Percentiles rank a stretch among this genome's conserved stretches.
Evolutionary conservation across 1,140 invertebrate genomes (phyloP).

Genomic region (Zaprionus vittiger): DNA sequence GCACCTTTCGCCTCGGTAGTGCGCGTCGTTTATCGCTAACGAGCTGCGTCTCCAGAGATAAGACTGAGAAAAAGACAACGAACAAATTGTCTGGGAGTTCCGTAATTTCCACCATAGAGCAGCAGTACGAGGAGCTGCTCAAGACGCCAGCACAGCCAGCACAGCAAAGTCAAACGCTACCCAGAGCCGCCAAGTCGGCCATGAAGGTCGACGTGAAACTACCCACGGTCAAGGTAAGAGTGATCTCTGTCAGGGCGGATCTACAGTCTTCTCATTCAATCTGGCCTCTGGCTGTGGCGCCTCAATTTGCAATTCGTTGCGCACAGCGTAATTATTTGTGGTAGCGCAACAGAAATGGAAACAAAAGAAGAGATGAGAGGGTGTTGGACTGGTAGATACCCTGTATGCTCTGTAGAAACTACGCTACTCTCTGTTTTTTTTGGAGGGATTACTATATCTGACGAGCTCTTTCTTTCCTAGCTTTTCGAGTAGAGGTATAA

Average conservation of each 20-base stretch:
- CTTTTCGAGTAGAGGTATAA: too few relatives aligned
- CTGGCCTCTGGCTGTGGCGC: background rate
- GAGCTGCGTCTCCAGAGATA: slow-evolving; percentile 66
- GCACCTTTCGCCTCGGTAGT: slow-evolving; percentile 70
- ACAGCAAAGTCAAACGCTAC: slow-evolving; percentile 2
- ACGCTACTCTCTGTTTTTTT: background rate
- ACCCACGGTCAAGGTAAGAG: slow-evolving; percentile 54
- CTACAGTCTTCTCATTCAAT: background rate
- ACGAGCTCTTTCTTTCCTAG: too few relatives aligned
- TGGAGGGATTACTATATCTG: background rate
- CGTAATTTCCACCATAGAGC: slow-evolving; percentile 37
- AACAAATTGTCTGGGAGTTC: slow-evolving; percentile 14
- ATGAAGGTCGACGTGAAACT: slow-evolving; percentile 49
- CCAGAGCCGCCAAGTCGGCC: slow-evolving; percentile 28
- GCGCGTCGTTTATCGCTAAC: slow-evolving; percentile 69
- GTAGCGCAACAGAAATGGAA: background rate
- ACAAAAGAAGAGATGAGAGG: background rate
- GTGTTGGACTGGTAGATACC: background rate
- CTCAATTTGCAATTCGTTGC: slow-evolving; percentile 30
- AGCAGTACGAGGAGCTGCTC: slow-evolving; percentile 32
- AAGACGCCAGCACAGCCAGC: background rate
- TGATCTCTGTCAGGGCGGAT: background rate
- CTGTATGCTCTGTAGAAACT: background rate
- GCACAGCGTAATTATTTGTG: slow-evolving; percentile 24
- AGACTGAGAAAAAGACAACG: slow-evolving; percentile 25